Percentiles rank a stretch among this genome's conserved stretches.
Conservation (phyloP, 2,113 vertebrate genomes). For the Hucho hucho region DNA sequence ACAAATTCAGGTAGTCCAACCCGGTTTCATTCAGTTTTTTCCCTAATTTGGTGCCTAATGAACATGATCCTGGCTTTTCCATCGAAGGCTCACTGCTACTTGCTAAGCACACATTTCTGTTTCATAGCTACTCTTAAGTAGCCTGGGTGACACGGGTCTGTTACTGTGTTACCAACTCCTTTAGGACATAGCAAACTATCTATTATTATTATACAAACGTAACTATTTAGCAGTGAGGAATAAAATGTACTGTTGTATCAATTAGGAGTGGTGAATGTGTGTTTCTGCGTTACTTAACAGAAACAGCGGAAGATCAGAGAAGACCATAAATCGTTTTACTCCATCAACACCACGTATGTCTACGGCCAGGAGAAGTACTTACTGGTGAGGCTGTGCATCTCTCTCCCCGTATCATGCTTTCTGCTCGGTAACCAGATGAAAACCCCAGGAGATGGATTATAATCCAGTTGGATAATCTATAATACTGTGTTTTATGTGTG, state of each 20-base stretch:
- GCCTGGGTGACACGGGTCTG: too few species aligned
- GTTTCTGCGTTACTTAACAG: constrained; percentile 46
- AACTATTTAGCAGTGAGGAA: neutral
- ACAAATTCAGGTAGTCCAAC: too few species aligned
- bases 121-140: neutral
- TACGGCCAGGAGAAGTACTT: constrained; percentile 98
- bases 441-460: constrained; percentile 1
- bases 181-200: too few species aligned
- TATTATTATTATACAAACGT: too few species aligned
- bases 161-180: neutral
- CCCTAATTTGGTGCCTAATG: too few species aligned
- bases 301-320: constrained; percentile 79
- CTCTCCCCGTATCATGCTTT: neutral
- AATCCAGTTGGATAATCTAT: constrained; percentile 11
- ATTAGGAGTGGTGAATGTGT: neutral
- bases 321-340: constrained; percentile 94
- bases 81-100: neutral
- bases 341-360: constrained; percentile 95
- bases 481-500: neutral
- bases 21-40: too few species aligned
- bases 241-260: neutral
- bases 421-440: neutral
- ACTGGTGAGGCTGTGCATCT: constrained; percentile 80
- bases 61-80: neutral
- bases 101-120: neutral